These are phyloP conservation scores for Polymixis flavicincta DNA, from an alignment of 2,888 invertebrate genomes.

Conservation along the genomic window DNA sequence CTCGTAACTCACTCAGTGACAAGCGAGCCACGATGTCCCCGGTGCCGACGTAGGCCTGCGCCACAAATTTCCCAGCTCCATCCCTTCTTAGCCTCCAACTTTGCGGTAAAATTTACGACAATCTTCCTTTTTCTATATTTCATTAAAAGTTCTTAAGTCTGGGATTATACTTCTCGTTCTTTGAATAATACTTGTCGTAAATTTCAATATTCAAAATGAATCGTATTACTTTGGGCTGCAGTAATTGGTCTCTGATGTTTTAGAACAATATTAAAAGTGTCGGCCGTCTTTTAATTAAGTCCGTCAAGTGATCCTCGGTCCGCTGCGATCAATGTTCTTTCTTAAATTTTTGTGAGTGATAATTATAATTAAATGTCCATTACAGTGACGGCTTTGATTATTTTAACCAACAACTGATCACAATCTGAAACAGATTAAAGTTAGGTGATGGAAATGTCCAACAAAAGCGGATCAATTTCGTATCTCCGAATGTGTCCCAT, in stretches of 20 bases:
- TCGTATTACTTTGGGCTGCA: slow-evolving; percentile 61
- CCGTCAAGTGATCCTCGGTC: slow-evolving; percentile 39
- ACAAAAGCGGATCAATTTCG: slow-evolving; percentile 46
- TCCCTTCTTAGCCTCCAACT: slow-evolving; percentile 65
- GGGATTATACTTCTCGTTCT: slow-evolving; percentile 73
- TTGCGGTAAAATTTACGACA: slow-evolving; percentile 74
- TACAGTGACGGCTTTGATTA: slow-evolving; percentile 3
- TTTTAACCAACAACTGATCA: slow-evolving; percentile 9
- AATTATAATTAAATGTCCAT: slow-evolving; percentile 38
- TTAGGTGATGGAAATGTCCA: slow-evolving; percentile 25
- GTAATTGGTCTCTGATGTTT: slow-evolving; percentile 64
- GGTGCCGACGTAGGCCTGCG: slow-evolving; percentile 46
- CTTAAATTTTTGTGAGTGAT: slow-evolving; percentile 35
- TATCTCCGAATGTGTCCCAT: slow-evolving; percentile 48
- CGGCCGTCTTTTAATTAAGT: slow-evolving; percentile 61
- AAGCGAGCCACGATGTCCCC: slow-evolving; percentile 28
- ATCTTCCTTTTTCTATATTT: slow-evolving; percentile 76
- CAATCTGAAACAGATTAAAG: slow-evolving; percentile 45
- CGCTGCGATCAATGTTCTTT: slow-evolving; percentile 31
- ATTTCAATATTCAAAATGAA: slow-evolving; percentile 67
- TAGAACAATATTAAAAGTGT: slow-evolving; percentile 60
- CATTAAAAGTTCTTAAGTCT: slow-evolving; percentile 77
- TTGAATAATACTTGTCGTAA: slow-evolving; percentile 71
- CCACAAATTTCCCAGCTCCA: slow-evolving; percentile 60
- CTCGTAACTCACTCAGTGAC: slow-evolving; percentile 57